phyloP scores from a whole-genome alignment of 2,888 invertebrate species.

The Drosophila basisetae region DNA sequence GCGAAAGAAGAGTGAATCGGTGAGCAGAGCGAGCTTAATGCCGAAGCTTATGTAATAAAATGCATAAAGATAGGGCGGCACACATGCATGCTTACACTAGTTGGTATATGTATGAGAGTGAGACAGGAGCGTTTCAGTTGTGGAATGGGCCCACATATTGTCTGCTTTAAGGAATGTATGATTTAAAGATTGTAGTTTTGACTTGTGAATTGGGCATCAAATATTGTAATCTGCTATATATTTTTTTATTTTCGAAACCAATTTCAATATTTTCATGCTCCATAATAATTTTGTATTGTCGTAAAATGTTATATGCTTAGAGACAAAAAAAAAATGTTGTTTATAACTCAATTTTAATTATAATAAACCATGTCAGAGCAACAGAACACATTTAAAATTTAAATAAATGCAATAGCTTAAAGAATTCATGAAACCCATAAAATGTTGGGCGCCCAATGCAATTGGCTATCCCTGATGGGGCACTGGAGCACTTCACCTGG shows the following conservation, averaged over 20 bases:
- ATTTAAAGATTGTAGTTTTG: background rate
- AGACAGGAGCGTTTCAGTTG: slow-evolving; percentile 29
- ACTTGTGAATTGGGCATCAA: background rate
- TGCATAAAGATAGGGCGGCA: slow-evolving; percentile 39
- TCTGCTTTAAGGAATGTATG: background rate
- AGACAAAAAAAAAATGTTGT: too few species aligned
- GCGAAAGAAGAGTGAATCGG: slow-evolving; percentile 6
- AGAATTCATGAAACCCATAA: background rate
- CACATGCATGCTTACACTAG: slow-evolving; percentile 18
- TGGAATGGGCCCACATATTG: background rate
- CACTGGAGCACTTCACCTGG: slow-evolving; percentile 12
- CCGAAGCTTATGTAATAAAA: slow-evolving; percentile 58
- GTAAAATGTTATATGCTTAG: too few species aligned
- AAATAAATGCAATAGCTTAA: background rate
- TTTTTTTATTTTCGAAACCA: background rate
- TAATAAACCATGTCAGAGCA: background rate
- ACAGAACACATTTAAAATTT: background rate
- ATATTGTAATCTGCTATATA: background rate
- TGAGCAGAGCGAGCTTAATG: slow-evolving; percentile 37
- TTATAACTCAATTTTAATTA: background rate
- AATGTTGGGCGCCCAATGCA: slow-evolving; percentile 21
- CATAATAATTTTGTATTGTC: background rate
- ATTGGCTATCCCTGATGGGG: slow-evolving; percentile 6
- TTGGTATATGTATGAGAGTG: slow-evolving; percentile 3
- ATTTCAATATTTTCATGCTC: background rate